These are phyloP conservation scores for Coenonympha glycerion DNA, from an alignment of 2,888 invertebrate species.

Conservation along the genomic window DNA sequence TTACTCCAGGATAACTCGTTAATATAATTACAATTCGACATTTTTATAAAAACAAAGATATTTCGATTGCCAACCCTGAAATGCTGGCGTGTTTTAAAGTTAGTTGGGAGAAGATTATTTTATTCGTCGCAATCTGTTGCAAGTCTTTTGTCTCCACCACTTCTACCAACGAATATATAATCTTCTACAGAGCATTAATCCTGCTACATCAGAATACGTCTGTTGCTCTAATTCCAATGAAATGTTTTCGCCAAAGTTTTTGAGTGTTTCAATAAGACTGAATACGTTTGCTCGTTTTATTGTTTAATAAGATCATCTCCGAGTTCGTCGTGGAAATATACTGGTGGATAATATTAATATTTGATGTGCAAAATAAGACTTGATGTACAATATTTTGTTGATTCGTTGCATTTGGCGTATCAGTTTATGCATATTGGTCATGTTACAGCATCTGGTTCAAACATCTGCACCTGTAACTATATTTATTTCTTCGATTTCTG, in stretches of 20 bases:
- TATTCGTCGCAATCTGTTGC: conserved; percentile 21
- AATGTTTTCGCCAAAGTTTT: not conserved
- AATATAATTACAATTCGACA: too few species aligned
- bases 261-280: not conserved
- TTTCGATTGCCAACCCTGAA: not conserved
- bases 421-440: too few species aligned
- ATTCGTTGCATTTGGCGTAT: too few species aligned
- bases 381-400: too few species aligned
- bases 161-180: too few species aligned
- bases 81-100: conserved; percentile 19
- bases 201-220: conserved; percentile 4
- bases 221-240: conserved; percentile 5
- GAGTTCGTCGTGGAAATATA: too few species aligned
- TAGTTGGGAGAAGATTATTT: conserved; percentile 20
- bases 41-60: not conserved
- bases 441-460: not conserved
- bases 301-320: not conserved
- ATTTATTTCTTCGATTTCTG: too few species aligned
- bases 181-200: conserved; percentile 11
- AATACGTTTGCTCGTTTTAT: not conserved
- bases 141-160: conserved; percentile 10
- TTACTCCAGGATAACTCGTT: too few species aligned
- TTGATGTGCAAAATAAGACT: too few species aligned
- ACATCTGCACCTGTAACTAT: not conserved
- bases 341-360: not conserved